phyloP scores from a whole-genome alignment of 1,140 invertebrate species.

The Drosophila ohnishii region DNA sequence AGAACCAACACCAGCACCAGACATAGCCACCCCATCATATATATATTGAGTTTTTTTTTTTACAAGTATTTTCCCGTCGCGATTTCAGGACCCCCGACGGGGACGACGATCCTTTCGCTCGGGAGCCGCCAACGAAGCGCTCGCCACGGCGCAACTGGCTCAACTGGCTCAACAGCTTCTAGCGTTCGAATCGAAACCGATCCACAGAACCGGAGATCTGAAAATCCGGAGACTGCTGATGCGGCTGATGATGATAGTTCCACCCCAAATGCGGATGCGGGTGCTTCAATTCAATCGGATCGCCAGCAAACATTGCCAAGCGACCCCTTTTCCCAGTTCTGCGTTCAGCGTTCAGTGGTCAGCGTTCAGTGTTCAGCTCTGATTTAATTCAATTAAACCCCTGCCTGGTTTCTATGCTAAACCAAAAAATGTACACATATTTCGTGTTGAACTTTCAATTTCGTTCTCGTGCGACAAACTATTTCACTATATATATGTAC shows the following conservation, averaged over 20 bases:
- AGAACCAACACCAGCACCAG: slow-evolving; percentile 18
- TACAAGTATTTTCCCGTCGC: slow-evolving; percentile 6
- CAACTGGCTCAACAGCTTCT: slow-evolving; percentile 68
- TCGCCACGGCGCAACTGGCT: slow-evolving; percentile 68
- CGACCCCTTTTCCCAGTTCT: slow-evolving; percentile 19
- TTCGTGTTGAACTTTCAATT: slow-evolving; percentile 70
- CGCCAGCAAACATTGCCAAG: slow-evolving; percentile 11
- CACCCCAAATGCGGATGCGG: slow-evolving; percentile 48
- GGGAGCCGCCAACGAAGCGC: slow-evolving; percentile 68
- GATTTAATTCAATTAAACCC: slow-evolving; percentile 80
- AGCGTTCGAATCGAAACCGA: slow-evolving; percentile 24
- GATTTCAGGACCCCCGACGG: slow-evolving; percentile 30
- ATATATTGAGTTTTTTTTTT: background rate
- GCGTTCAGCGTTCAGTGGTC: background rate
- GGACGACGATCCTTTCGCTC: slow-evolving; percentile 30
- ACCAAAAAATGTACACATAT: slow-evolving; percentile 22
- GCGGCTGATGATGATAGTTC: slow-evolving; percentile 17
- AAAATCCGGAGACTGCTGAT: slow-evolving; percentile 15
- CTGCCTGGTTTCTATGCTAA: slow-evolving; percentile 32
- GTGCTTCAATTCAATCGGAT: slow-evolving; percentile 48
- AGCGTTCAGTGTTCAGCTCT: slow-evolving; percentile 17
- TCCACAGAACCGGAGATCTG: slow-evolving; percentile 28
- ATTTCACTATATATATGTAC: slow-evolving; percentile 27
- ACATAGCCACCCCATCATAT: slow-evolving; percentile 25
- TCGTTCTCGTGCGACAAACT: slow-evolving; percentile 57